Evolutionary conservation across 2,888 invertebrate genomes (phyloP).

Genomic region (Ectemnius cavifrons): DNA sequence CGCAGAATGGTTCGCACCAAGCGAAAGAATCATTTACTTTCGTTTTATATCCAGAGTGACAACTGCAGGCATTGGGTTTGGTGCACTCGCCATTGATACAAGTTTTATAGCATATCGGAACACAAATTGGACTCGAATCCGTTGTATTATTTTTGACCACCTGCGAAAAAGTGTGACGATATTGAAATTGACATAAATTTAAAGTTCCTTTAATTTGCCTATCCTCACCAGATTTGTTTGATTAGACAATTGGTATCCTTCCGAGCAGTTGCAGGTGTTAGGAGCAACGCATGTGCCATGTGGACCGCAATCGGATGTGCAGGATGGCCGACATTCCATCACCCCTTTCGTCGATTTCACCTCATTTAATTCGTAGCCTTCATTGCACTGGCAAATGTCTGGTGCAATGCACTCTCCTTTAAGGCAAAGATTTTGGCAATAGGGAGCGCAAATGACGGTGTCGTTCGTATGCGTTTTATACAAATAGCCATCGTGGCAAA

Average conservation of each 20-base stretch:
- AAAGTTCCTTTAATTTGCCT: constrained; percentile 51
- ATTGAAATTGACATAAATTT: neutral
- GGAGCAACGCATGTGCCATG: constrained; percentile 75
- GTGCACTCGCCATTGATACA: constrained; percentile 79
- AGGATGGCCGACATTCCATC: constrained; percentile 81
- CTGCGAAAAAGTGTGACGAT: neutral
- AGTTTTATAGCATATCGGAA: constrained; percentile 32
- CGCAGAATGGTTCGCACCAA: constrained; percentile 72
- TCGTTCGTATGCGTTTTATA: constrained; percentile 24
- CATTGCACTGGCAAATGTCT: constrained; percentile 61
- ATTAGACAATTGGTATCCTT: constrained; percentile 52
- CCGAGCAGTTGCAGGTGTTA: constrained; percentile 67
- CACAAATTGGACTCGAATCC: constrained; percentile 7
- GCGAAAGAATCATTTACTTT: constrained; percentile 17
- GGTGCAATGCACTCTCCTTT: constrained; percentile 62
- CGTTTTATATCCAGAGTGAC: constrained; percentile 75
- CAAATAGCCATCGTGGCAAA: constrained; percentile 80
- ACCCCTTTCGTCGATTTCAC: constrained; percentile 20
- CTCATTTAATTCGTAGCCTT: constrained; percentile 79
- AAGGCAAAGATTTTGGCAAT: constrained; percentile 66
- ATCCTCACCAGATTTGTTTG: constrained; percentile 48
- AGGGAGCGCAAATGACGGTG: constrained; percentile 66
- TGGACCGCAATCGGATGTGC: constrained; percentile 78
- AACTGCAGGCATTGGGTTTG: constrained; percentile 73
- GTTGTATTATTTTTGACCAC: neutral